phyloP scores from a whole-genome alignment of 2,797 vertebrate species.

The Notolepis coatsorum region DNA sequence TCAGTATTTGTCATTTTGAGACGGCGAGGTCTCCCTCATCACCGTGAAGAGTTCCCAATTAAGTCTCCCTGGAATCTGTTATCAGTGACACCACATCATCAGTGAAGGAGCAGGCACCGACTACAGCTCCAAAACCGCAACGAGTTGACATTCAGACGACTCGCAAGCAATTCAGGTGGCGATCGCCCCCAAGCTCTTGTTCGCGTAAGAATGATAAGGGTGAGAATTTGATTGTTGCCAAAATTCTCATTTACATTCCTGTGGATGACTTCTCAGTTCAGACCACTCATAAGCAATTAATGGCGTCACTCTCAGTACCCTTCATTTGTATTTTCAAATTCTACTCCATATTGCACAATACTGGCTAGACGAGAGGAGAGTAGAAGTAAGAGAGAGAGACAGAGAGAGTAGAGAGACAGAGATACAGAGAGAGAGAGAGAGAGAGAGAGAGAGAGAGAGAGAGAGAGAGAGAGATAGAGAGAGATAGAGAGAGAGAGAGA shows the following conservation, averaged over 20 bases:
- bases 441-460: background rate
- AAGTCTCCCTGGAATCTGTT: constrained; percentile 46
- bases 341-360: constrained; percentile 26
- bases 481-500: constrained; percentile 32
- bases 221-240: constrained; percentile 7
- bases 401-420: background rate
- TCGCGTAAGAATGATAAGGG: too few relatives aligned
- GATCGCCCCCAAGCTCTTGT: too few relatives aligned
- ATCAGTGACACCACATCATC: constrained; percentile 46
- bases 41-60: constrained; percentile 53
- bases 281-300: too few relatives aligned
- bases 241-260: constrained; percentile 37
- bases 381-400: background rate
- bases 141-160: too few relatives aligned
- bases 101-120: background rate
- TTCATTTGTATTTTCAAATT: too few relatives aligned
- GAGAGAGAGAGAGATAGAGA: constrained; percentile 33
- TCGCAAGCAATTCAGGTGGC: too few relatives aligned
- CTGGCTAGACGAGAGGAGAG: constrained; percentile 61
- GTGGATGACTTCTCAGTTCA: too few relatives aligned
- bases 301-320: too few relatives aligned
- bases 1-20: constrained; percentile 62
- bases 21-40: constrained; percentile 45
- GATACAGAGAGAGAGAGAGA: background rate
- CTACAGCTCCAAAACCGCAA: too few relatives aligned